Base-by-base conservation (phyloP, 2,888 invertebrate species). In the Volucella inflata region DNA sequence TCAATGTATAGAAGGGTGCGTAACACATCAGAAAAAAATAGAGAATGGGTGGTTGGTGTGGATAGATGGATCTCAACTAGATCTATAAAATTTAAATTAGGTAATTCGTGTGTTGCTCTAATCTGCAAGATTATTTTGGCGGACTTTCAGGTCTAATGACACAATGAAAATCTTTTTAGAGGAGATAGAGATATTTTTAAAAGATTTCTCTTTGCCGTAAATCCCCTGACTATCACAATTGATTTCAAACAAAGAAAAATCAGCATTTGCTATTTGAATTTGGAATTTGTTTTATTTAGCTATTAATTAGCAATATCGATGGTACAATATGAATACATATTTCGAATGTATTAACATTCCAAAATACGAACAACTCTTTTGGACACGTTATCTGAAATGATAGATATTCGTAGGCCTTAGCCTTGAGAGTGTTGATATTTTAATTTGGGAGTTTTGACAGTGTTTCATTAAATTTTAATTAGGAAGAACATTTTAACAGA, bases 11-110 rank as follows among this genome's bases (percentile, higher is more conserved):
- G n/a, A n/a, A 9, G 51, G 50, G 9, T 65, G 51, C 65, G 51
- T 51, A 42, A 40, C 6, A 30, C 40, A 42, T 10, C 17, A 38
- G 11, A 21, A 40, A 21, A 46, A 57, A 38, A 46, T 55, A 36
- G 30, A 30, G 30, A 21, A 30, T 30, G 4, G 30, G 30, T 30
- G 30, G 30, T 30, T 57, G 36, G 12, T 36, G 36, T 16, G 16
- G 11, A 57, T 36, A n/a, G n/a, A 57, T 36, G 38, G 36, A 57
- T 57, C 36, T 57, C 17, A 57, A 38, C 16, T 36, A 46, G 38
- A 42, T 55, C 53, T 36, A 55, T 68, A 30, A 57, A 57, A 57
- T 57, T 55, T 70, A 48, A 70, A 40, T 57, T 48, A 48, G 48
- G 12, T 57, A 70, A 48, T n/a, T 57, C 48, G 17, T 17, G 38